Evolutionary conservation across 2,888 invertebrate genomes (phyloP), one percentile per base, ranked within the genome.

Genomic region (Boloria euphrosyne): DNA sequence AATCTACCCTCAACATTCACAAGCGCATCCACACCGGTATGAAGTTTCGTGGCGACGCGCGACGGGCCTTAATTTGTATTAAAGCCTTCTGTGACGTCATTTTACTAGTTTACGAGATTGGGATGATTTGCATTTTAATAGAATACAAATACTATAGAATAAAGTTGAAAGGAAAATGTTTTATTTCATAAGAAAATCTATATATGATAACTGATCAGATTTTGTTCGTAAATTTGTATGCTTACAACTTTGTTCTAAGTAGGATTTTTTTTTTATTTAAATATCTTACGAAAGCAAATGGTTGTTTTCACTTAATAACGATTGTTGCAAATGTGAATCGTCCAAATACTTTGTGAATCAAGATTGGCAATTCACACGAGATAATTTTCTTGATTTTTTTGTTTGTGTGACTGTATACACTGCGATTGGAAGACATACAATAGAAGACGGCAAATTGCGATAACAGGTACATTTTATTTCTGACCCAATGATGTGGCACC

Each of bases 1-100:
- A 93, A 86, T 93, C 93, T 74, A 93, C 93, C 74, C 93, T 93
- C 87, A 93, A 93, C 90, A 93, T 93, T 78, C 93, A 93, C 93
- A 93, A 92, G 89, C 89, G 93, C 84, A 93, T 92, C 76, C 93
- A 93, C 82, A 93, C 93, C 79, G 92, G 93, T 93, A 93, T 84
- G 91, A 76, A n/a, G 38, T 27, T 14, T 22, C 47, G 22, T 46
- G 18, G 46, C 27, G 22, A 44, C 47, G 22, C 58, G 55, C 46
- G 58, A 38, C 27, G 50, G 51, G 68, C 61, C 51, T 64, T 67
- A 51, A 64, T 67, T 44, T 64, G 31, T 22, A 64, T 66, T 62
- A 64, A 17, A 38, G 64, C 58, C 66, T 59, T 50, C 68, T 60
- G 62, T 62, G 49, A 67, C 52, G 58, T 67, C 49, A 62, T 58